Conservation (phyloP, 2,888 invertebrate genomes). For the Arenicola marina region DNA sequence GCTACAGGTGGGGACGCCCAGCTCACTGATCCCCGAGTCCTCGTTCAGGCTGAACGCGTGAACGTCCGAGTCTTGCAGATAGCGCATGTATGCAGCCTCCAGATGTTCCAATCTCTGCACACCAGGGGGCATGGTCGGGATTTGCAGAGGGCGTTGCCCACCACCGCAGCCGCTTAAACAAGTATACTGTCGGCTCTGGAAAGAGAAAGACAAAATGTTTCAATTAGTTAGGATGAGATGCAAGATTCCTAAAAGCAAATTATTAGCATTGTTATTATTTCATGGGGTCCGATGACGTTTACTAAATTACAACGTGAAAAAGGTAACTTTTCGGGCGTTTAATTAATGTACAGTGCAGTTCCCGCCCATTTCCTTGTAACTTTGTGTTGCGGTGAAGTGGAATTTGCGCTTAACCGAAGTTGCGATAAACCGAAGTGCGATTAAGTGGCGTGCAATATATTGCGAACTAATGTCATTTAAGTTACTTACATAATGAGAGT, state of each 20-base stretch:
- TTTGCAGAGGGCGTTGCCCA: neutral
- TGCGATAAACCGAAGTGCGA: neutral
- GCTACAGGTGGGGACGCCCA: conserved; percentile 91
- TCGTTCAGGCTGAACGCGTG: neutral
- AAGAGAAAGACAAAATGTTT: neutral
- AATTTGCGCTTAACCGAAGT: no score
- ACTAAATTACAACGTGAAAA: no score
- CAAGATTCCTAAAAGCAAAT: no score
- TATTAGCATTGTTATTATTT: no score
- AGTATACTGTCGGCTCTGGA: neutral
- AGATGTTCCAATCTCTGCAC: conserved; percentile 5
- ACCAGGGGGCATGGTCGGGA: neutral
- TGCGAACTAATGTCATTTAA: neutral
- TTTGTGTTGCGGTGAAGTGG: no score
- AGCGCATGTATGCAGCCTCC: no score
- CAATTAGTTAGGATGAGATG: no score
- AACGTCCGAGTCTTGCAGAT: neutral
- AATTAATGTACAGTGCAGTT: no score
- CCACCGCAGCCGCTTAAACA: neutral
- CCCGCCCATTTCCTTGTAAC: no score
- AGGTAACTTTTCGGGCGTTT: no score
- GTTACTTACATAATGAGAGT: neutral
- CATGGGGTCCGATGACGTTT: no score
- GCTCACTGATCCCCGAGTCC: conserved; percentile 68
- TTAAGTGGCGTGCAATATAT: neutral